Percentiles rank a stretch among this genome's conserved stretches.
phyloP scores from a whole-genome alignment of 1,140 invertebrate species.

The Zaprionus capensis region DNA sequence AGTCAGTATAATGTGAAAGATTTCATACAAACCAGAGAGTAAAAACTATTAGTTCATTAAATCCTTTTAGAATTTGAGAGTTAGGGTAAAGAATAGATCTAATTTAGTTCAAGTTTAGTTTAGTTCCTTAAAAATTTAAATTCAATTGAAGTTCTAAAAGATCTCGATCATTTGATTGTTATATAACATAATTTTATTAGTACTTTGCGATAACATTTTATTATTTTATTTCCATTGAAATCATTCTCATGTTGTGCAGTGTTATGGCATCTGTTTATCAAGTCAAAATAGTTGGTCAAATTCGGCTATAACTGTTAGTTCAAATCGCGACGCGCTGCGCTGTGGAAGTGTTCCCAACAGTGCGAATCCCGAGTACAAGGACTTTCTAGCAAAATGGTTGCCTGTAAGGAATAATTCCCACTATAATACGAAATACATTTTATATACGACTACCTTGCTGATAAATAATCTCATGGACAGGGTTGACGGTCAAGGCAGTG shows the following conservation, averaged over 20 bases:
- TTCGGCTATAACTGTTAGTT: conserved; percentile 56
- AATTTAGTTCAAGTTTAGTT: background rate
- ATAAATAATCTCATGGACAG: conserved; percentile 24
- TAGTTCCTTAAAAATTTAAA: background rate
- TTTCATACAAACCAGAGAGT: no score
- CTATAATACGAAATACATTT: background rate
- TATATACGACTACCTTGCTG: background rate
- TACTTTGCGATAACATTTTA: background rate
- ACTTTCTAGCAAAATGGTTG: conserved; percentile 55
- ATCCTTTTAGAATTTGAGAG: no score
- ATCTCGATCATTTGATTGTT: no score
- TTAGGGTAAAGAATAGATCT: background rate
- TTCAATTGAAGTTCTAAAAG: no score
- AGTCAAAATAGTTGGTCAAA: conserved; percentile 68
- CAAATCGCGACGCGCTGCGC: conserved; percentile 37
- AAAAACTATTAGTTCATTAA: background rate
- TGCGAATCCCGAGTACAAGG: conserved; percentile 36
- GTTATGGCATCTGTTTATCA: conserved; percentile 50
- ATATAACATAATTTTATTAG: background rate
- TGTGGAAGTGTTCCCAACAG: conserved; percentile 49
- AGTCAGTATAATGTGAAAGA: no score
- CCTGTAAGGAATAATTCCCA: conserved; percentile 47
- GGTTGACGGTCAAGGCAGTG: conserved; percentile 71
- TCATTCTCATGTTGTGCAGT: conserved; percentile 33
- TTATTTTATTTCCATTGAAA: background rate